A percentile compares a stretch with the other conserved stretches of the same genome.
Conservation (phyloP, 2,888 invertebrate genomes). For the Pantelozetes paolii region DNA sequence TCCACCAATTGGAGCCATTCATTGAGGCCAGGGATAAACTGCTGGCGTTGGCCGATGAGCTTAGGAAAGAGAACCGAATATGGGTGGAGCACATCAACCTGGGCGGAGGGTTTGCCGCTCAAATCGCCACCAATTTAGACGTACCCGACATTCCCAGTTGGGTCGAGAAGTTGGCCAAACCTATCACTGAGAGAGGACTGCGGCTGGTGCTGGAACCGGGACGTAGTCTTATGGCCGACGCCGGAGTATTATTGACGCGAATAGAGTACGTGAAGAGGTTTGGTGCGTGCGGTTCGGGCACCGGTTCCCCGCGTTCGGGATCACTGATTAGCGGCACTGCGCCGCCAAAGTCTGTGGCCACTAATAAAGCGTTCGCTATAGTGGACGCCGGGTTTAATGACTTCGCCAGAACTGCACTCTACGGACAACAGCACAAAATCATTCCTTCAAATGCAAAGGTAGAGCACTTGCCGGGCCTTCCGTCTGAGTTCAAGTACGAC, state of each 20-base stretch:
- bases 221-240: constrained; percentile 52
- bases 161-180: constrained; percentile 48
- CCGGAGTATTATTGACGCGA: constrained; percentile 50
- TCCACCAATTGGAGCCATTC: constrained; percentile 49
- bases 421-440: constrained; percentile 54
- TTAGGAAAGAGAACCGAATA: constrained; percentile 39
- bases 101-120: constrained; percentile 43
- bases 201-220: constrained; percentile 55
- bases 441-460: constrained; percentile 49
- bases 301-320: constrained; percentile 36
- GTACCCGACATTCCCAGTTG: constrained; percentile 44
- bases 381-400: constrained; percentile 55
- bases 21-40: constrained; percentile 46
- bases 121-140: constrained; percentile 19
- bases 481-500: constrained; percentile 48
- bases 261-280: constrained; percentile 51
- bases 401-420: constrained; percentile 53
- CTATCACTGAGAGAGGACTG: constrained; percentile 48
- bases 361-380: constrained; percentile 50
- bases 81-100: constrained; percentile 42
- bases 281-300: constrained; percentile 23
- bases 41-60: constrained; percentile 40
- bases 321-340: constrained; percentile 5
- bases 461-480: constrained; percentile 33
- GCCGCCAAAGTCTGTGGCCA: constrained; percentile 32